Evolutionary conservation across 92 coral and sea anemone genomes (phyloP), one percentile per base, ranked within the genome.

Genomic region (Blastomussa wellsi): DNA sequence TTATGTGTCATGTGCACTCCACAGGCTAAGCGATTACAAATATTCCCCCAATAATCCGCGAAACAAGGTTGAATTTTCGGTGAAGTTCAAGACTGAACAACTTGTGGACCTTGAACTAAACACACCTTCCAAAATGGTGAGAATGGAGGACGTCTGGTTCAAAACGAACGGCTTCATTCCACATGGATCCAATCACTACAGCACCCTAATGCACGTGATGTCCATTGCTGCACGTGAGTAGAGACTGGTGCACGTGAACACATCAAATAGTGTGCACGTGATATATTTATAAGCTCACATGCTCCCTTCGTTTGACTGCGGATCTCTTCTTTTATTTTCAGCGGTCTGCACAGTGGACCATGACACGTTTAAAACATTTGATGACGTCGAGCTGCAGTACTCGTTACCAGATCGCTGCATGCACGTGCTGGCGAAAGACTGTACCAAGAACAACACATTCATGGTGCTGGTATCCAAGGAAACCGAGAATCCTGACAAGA

Each of bases 341-440:
- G 86, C 79, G 52, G 79, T 82, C 37, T 82, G 86, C 71, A 71
- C 72, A 7, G 79, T 55, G 86, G 86, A 82, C 41, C 77, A 82
- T 11, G 57, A 71, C 86, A 35, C 79, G 20, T 82, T 71, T 29
- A 82, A 52, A 11, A 82, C 86, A 26, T 82, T 82, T 73, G 86
- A 82, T 53, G 86, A 70, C 47, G 86, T 82, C 17, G 79, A 82
- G 41, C 52, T 71, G 72, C 86, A 82, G 52, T 71, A 82, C 39
- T 51, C 86, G 70, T 82, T 73, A 55, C 86, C 86, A 31, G 70
- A 20, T 52, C 55, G 57, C 41, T 82, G 86, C 77, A 20, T 39
- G 35, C 86, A 82, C 57, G 77, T 82, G 7, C 78, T 82, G 53
- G n/a, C 79, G n/a, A 82, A 82, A n/a, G 86, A 82, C 59, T 82